These are phyloP conservation scores for Cyclopterus lumpus DNA, from an alignment of 2,797 vertebrate genomes.

Conservation along the genomic window DNA sequence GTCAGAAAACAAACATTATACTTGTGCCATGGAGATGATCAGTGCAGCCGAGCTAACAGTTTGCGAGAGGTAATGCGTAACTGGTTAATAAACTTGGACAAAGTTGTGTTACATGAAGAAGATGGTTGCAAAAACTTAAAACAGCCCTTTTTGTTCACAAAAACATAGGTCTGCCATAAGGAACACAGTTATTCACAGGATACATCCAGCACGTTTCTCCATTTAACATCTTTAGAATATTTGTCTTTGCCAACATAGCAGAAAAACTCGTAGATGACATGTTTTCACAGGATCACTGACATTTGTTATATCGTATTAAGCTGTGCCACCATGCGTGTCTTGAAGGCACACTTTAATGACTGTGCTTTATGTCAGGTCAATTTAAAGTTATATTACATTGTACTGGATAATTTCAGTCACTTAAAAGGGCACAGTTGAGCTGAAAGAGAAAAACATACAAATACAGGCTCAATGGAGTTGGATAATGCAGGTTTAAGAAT, in stretches of 20 bases:
- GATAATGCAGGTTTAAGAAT: background rate
- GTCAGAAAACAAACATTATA: constrained; percentile 72
- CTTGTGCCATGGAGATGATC: constrained; percentile 55
- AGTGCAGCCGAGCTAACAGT: constrained; percentile 52
- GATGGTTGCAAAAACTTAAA: constrained; percentile 41
- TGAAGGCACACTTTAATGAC: background rate
- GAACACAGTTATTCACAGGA: background rate
- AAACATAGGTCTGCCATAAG: background rate
- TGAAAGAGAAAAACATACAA: background rate
- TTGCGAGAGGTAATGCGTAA: constrained; percentile 62
- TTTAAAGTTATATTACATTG: background rate
- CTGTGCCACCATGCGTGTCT: background rate
- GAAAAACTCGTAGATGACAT: background rate
- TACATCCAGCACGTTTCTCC: background rate
- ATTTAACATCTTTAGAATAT: constrained; percentile 12
- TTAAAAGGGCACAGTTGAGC: background rate
- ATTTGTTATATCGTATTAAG: background rate
- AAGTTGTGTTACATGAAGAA: constrained; percentile 36
- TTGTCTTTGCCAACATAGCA: background rate
- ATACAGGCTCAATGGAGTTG: background rate
- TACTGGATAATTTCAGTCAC: background rate
- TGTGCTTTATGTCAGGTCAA: background rate
- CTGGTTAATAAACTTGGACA: constrained; percentile 60
- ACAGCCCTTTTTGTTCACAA: constrained; percentile 33
- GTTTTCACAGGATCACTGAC: background rate